Base-by-base conservation (phyloP, 2,797 vertebrate species). In the Erpetoichthys calabaricus region DNA sequence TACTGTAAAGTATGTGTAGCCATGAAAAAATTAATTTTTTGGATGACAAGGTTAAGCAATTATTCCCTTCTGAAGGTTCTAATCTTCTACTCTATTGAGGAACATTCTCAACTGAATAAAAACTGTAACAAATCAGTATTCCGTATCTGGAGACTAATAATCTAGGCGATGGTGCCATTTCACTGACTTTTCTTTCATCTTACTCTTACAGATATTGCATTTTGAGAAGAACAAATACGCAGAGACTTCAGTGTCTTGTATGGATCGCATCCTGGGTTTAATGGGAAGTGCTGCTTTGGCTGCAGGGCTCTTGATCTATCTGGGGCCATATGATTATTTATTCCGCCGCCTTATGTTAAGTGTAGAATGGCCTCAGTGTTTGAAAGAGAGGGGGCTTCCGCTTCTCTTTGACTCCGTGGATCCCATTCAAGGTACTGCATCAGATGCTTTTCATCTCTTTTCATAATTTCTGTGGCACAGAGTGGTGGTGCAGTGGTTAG, bases 381-480 rank as follows among this genome's bases (percentile, higher is more conserved):
- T 65, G 46, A 65, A 62, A 61, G 63, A 64, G 42, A 59, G 57
- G 57, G 60, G 57, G 42, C 60, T 65, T 49, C 47, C 45, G 42
- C 53, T 64, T 53, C 60, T 57, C 55, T 47, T 59, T n/a, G 61
- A 65, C 53, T 67, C 63, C 8, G 53, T 63, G 60, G 58, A 63
- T 57, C 58, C 60, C 45, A 45, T 58, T 45, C 60, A 63, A 63
- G 59, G 56, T 63, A 64, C 53, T 25, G 51, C 44, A 45, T 25
- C 42, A 55, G 5, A 5, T 9, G 51, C n/a, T 51, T 25, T 25
- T 25, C 25, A 25, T 25, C 25, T 25, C 25, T 25, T 25, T 25
- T 25, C 25, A 25, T 25, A 25, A 25, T 25, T 25, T 25, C 2
- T 25, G 25, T 25, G 25, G 25, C 25, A 25, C 25, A 25, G 25